Evolutionary conservation across 64 coral and sea anemone species (phyloP), one percentile per base, ranked within the genome.

Genomic region (Astreopora myriophthalma): DNA sequence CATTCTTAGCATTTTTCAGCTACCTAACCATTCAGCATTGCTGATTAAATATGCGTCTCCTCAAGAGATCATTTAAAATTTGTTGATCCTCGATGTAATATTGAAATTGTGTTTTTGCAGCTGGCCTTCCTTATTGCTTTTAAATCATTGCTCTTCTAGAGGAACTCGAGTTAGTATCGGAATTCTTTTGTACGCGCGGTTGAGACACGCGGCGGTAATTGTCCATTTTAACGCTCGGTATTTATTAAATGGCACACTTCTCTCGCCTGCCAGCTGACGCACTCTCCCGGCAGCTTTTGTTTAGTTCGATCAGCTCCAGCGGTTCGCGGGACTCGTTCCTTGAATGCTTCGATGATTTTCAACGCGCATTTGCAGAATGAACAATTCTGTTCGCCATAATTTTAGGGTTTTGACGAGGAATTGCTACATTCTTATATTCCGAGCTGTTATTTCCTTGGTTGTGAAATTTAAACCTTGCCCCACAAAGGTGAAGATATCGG

Each of bases 181-280:
- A 83, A 83, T 83, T 83, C 79, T 64, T 64, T 83, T 83, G 79
- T 83, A n/a, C 16, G 19, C 22, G 6, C 20, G 36, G 30, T 65
- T 23, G 3, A 14, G 8, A 19, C 79, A 65, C 52, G 34, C 27
- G 58, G 79, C 20, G 6, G 28, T 37, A 24, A 16, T 82, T 82
- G 79, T 82, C 64, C 79, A 82, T 63, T 63, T 63, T 1, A 63
- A 82, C 30, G 33, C 20, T 22, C 37, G 2, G n/a, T 79, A 13
- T 10, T 38, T 83, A 38, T n/a, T n/a, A 80, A 80, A 80, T 32
- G 44, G 49, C 49, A 70, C 26, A 30, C 67, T 70, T 70, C 28
- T n/a, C n/a, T 2, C 12, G 67, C 26, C 61, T 70, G 5, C 8
- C 28, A 70, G 26, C 67, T 70, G 67, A 28, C 12, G 3, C 23